Evolutionary conservation across 2,797 vertebrate species (phyloP).

Genomic region (Meriones psammophilus): DNA sequence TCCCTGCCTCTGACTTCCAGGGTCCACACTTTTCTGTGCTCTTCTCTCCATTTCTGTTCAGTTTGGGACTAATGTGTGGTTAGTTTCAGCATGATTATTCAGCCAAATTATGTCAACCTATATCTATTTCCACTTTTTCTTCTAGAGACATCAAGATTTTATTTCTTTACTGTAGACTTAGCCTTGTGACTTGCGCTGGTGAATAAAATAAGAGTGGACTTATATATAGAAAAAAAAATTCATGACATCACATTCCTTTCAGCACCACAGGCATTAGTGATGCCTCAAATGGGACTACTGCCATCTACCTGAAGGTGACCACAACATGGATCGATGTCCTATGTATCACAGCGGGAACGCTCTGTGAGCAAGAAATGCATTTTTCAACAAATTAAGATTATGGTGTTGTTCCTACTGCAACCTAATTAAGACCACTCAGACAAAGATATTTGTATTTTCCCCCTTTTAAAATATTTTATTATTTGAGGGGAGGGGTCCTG

Average conservation of each 20-base stretch:
- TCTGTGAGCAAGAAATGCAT: background rate
- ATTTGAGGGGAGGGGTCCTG: background rate
- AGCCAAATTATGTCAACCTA: background rate
- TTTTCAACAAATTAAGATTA: background rate
- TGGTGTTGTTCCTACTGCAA: background rate
- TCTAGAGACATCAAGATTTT: conserved; percentile 1
- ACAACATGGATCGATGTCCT: background rate
- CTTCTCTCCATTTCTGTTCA: background rate
- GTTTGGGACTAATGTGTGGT: background rate
- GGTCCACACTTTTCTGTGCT: background rate
- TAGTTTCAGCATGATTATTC: background rate
- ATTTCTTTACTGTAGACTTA: background rate
- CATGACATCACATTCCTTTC: background rate
- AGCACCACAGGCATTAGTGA: background rate
- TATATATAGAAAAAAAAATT: background rate
- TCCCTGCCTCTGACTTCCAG: background rate
- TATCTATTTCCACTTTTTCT: conserved; percentile 32
- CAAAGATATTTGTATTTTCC: background rate
- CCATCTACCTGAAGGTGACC: background rate
- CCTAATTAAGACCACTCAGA: background rate
- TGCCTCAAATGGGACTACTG: background rate
- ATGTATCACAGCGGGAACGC: background rate
- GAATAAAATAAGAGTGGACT: background rate
- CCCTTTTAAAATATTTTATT: background rate
- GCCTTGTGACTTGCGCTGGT: conserved; percentile 6